Base-by-base conservation (phyloP, 2,797 vertebrate species). In the Serranus cabrilla region DNA sequence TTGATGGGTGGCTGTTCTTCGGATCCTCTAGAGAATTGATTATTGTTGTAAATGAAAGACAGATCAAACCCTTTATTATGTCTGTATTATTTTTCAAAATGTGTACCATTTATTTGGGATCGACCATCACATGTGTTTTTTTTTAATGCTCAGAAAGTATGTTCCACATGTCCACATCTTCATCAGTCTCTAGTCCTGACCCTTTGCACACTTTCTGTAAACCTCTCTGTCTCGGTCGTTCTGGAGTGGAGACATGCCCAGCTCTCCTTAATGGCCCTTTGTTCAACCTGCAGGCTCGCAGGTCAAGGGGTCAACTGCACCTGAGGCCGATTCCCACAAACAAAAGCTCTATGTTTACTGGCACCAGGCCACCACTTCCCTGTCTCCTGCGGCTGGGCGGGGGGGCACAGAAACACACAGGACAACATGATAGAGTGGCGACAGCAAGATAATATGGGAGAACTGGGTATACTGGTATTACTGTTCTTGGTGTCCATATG, bases 271-370 rank as follows among this genome's bases (percentile, higher is more conserved):
- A 94, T 94, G 91, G 91, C 90, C 87, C 92, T 95, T 95, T 95
- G 95, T 96, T 94, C 92, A 93, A 94, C 91, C 93, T 94, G 92
- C 84, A 84, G 93, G 90, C 89, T 83, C 46, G 84, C 47, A 74
- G 94, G 95, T 96, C 93, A 94, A 84, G 76, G 76, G 95, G 94
- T 95, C 94, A 91, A 90, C 91, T 92, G 90, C 95, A 96, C 95
- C 95, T 95, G 94, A 95, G 95, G 95, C 94, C 85, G 88, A 91
- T 93, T 94, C 93, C 89, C 93, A 92, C 91, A 87, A 90, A 93
- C 91, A 93, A 93, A 94, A 92, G 92, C 87, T 82, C 83, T 85
- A 86, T 90, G 90, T 94, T 92, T 91, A 89, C 88, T 75, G 86
- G 89, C 91, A 89, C 85, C 84, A 86, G 90, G 90, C 83, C 82